phyloP scores from a whole-genome alignment of 2,113 vertebrate species.

The Perognathus longimembris region DNA sequence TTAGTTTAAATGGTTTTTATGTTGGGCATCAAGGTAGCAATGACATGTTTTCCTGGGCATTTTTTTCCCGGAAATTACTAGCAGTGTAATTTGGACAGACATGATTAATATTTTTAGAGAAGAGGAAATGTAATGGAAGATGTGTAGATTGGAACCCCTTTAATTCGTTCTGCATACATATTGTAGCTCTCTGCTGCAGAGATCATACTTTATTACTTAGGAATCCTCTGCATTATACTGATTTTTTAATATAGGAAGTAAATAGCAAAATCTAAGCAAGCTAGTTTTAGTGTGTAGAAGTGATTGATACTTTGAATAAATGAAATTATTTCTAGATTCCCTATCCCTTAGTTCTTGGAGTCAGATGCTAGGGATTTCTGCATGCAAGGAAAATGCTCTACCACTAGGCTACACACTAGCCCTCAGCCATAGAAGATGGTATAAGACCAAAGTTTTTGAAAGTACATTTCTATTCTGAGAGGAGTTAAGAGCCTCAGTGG shows the following conservation, averaged over 20 bases:
- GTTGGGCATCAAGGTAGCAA: neutral
- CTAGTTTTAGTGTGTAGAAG: neutral
- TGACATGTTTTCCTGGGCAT: neutral
- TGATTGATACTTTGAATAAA: constrained; percentile 37
- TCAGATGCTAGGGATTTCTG: too few relatives aligned
- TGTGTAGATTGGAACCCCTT: neutral
- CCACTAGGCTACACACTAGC: neutral
- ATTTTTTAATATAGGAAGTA: neutral
- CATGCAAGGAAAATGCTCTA: neutral
- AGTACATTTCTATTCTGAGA: neutral
- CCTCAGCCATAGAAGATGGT: neutral
- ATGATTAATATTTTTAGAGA: neutral
- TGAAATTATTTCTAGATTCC: neutral
- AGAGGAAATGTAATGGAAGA: neutral
- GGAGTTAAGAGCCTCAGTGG: neutral
- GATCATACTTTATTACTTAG: neutral
- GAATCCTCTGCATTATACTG: neutral
- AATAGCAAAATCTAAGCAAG: neutral
- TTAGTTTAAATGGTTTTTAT: constrained; percentile 2
- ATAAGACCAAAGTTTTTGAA: neutral
- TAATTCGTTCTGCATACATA: neutral
- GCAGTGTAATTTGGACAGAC: neutral
- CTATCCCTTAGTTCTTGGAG: neutral
- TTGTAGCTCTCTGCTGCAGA: neutral
- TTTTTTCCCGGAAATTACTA: neutral